Conservation (phyloP, 2,113 vertebrate species). For the Anas platyrhynchos region DNA sequence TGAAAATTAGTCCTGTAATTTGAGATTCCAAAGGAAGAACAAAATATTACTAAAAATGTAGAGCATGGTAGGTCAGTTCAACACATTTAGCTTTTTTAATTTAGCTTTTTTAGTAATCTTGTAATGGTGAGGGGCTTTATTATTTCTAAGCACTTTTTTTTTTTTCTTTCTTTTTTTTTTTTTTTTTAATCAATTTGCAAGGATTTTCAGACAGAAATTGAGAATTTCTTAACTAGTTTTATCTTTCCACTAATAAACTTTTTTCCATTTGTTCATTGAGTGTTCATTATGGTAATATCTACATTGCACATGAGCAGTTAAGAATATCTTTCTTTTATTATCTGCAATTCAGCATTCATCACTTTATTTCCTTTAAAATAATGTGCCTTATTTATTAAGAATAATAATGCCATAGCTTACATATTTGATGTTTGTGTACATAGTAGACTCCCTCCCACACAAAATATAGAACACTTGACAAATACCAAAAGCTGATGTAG, state of each 20-base stretch:
- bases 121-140: background rate
- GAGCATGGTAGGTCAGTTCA: background rate
- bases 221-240: background rate
- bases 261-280: background rate
- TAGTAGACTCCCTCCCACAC: fast-evolving
- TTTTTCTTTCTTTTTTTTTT: background rate
- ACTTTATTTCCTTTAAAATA: background rate
- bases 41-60: background rate
- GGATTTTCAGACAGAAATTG: background rate
- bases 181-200: background rate
- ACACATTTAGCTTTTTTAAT: background rate
- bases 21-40: background rate
- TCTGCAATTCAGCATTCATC: background rate
- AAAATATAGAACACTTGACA: background rate
- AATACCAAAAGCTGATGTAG: background rate
- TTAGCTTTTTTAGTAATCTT: background rate
- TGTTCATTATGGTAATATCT: background rate
- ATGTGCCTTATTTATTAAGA: background rate
- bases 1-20: background rate
- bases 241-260: background rate
- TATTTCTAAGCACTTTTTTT: background rate
- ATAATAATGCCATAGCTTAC: background rate
- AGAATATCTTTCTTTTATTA: background rate
- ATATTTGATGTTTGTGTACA: background rate
- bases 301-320: background rate